Base-by-base conservation (phyloP, 2,113 vertebrate genomes). In the Agapornis roseicollis region DNA sequence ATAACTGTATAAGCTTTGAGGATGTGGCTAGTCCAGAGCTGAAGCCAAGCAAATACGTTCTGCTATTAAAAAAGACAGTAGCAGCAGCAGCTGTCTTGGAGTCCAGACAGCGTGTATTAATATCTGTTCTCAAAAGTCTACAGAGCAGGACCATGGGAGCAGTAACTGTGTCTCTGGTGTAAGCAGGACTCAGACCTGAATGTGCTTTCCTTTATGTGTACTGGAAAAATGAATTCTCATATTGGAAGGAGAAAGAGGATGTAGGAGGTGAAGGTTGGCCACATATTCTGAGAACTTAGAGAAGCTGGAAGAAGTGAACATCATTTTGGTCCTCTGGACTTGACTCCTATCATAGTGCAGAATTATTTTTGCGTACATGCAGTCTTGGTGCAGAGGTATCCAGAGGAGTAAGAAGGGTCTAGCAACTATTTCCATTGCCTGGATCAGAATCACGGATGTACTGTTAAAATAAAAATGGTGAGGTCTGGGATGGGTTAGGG, bases 1-100 rank as follows among this genome's bases (percentile, higher is more conserved):
- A 35, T 0, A 4, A 78, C 14, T 41, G 8, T 60, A 80, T 60
- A 80, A 94, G 70, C 77, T 90, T 86, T 68, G 80, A 93, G 92
- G 80, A 92, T 95, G 86, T 87, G 92, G 77, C 84, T 81, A 71
- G 72, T 64, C 55, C 60, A 1, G 12, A 64, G 72, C 82, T 15
- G 22, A 95, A 93, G 74, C 69, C 86, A 93, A 84, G 69, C 6
- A 71, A 90, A 82, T 55, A 71, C 29, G 86, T 86, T 97, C 33
- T 90, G 31, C 37, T 93, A 29, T 73, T 37, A 93, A 90, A 95
- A 91, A 78, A 44, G 28, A 27, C 89, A 86, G 89, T 91, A 80
- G 92, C 85, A 86, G 35, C 76, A 93, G 94, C 92, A 94, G 95
- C 95, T 96, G 77, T 71, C 50, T 76, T 90, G 89, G 92, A 94